Percentiles rank a stretch among this genome's conserved stretches.
Evolutionary conservation across 2,797 vertebrate species (phyloP).

Genomic region (Sarcophilus harrisii): DNA sequence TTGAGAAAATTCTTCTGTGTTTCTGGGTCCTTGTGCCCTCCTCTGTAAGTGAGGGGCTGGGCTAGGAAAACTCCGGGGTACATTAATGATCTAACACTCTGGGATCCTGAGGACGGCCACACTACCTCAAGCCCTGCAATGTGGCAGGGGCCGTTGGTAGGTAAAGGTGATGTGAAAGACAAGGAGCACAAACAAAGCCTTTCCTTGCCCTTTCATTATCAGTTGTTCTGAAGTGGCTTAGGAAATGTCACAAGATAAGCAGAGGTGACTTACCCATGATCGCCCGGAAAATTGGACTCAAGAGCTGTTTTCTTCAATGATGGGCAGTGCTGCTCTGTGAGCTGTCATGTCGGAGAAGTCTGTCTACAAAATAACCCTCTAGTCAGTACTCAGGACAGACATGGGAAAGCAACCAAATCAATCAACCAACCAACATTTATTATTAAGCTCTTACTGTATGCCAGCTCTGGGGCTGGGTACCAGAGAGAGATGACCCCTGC

Average conservation of each 20-base stretch:
- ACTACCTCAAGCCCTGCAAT: constrained; percentile 6
- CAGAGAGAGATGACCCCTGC: background rate
- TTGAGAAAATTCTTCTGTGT: background rate
- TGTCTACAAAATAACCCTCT: constrained; percentile 73
- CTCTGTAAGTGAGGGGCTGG: background rate
- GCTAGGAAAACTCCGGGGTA: background rate
- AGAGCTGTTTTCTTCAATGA: constrained; percentile 63
- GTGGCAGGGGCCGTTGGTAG: constrained; percentile 11
- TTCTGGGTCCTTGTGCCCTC: background rate
- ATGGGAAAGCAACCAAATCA: constrained; percentile 13
- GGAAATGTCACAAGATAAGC: constrained; percentile 52
- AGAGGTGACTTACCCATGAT: constrained; percentile 74
- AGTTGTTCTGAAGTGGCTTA: constrained; percentile 55
- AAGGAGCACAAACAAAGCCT: constrained; percentile 33
- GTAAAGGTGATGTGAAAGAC: constrained; percentile 20
- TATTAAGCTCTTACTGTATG: background rate
- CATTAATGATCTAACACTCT: background rate
- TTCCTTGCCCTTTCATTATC: constrained; percentile 38
- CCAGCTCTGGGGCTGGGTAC: background rate
- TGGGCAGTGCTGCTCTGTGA: constrained; percentile 60
- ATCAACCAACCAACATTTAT: background rate
- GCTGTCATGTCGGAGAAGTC: constrained; percentile 72
- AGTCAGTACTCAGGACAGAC: constrained; percentile 47
- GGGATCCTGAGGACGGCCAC: background rate
- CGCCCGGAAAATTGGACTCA: constrained; percentile 21